Base-by-base conservation (phyloP, 2,888 invertebrate genomes). In the Clitarchus hookeri region DNA sequence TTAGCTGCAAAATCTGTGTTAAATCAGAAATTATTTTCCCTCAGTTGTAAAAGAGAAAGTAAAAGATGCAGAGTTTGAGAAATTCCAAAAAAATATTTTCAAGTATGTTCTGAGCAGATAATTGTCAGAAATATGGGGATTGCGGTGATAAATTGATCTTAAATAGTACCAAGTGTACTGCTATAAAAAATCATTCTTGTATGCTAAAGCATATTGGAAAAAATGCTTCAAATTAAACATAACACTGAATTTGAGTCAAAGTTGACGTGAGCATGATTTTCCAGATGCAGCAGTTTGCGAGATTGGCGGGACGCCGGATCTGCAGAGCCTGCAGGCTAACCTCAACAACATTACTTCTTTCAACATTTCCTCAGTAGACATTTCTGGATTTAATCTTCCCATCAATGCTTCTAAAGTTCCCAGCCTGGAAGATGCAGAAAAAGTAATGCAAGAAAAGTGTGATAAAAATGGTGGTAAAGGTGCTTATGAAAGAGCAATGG, bases 371-470 rank as follows among this genome's bases (percentile, higher is more conserved):
- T 9, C 84, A 2, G 83, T 84, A 25, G 78, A 84, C 23, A 16
- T 65, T n/a, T 65, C 65, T 19, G n/a, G n/a, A 23, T 23, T 65
- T 8, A 86, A 86, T 83, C 82, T 86, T 12, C 85, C 86, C 23
- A 44, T 87, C 44, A 84, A 91, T 54, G 79, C 88, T 0, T 90
- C 91, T 0, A 89, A 89, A 8, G 44, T 91, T 26, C 91, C 91
- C 0, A 88, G 89, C 11, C 85, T 90, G 0, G 92, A 93, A 78
- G 92, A 95, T 86, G 92, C 93, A 0, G 92, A 93, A 85, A 91
- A 93, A 65, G 90, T 92, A 0, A 90, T 96, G 25, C 94, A 93
- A 89, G 93, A 94, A 86, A 96, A 95, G 91, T 96, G 96, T 89
- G 92, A 93, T 6, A 93, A 94, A 87, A 94, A 95, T 88, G 93